These are phyloP conservation scores for Pseudopipra pipra DNA, from an alignment of 2,113 vertebrate species.

Conservation along the genomic window DNA sequence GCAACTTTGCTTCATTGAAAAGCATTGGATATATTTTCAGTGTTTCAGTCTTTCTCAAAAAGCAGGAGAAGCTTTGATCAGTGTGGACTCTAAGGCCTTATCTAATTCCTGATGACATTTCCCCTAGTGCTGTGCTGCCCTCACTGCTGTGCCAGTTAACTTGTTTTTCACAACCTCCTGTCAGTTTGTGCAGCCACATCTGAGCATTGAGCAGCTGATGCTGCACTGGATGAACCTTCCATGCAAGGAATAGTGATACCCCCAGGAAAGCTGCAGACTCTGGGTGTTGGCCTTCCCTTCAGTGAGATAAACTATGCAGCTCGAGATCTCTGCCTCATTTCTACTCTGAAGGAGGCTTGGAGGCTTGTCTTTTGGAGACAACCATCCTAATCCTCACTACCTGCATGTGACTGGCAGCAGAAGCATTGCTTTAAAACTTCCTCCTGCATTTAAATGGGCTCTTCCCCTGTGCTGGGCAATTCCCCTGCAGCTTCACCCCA, in stretches of 20 bases:
- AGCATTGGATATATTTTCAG: neutral
- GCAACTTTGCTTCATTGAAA: neutral
- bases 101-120: neutral
- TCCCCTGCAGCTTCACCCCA: neutral
- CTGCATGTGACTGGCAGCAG: neutral
- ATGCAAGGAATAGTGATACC: neutral
- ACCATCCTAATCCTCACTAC: neutral
- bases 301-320: neutral
- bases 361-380: neutral
- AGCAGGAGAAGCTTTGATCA: neutral
- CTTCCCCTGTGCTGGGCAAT: neutral
- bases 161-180: neutral
- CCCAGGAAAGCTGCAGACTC: neutral
- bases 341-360: neutral
- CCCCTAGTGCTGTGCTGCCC: neutral
- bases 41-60: neutral
- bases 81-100: neutral
- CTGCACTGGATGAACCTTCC: neutral
- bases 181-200: neutral
- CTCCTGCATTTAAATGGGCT: neutral
- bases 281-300: neutral
- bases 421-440: neutral
- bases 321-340: neutral
- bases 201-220: neutral
- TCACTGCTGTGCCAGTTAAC: neutral